phyloP scores from a whole-genome alignment of 2,888 invertebrate genomes.

The Oxyteleia sp. region DNA sequence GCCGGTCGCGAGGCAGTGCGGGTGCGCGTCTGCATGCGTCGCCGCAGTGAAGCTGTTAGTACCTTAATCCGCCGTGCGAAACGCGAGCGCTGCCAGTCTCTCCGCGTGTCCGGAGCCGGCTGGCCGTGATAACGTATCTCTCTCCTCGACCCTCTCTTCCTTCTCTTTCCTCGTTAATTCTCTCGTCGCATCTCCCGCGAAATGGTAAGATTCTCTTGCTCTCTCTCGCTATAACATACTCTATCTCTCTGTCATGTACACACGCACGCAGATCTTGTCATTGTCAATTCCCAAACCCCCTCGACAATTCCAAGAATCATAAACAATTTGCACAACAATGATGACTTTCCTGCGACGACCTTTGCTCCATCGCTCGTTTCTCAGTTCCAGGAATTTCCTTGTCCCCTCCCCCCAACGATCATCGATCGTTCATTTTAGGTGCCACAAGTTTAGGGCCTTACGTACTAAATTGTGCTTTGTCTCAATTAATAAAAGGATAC shows the following conservation, averaged over 20 bases:
- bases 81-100: conserved; percentile 83
- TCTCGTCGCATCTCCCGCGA: conserved; percentile 74
- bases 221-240: background rate
- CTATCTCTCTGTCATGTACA: too few relatives aligned
- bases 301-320: too few relatives aligned
- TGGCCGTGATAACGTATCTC: conserved; percentile 67
- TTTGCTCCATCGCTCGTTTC: too few relatives aligned
- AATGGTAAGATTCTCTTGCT: conserved; percentile 81
- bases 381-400: background rate
- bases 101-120: conserved; percentile 77
- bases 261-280: too few relatives aligned
- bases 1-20: conserved; percentile 76
- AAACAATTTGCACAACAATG: too few relatives aligned
- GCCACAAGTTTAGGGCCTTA: background rate
- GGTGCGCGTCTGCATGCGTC: conserved; percentile 84
- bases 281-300: too few relatives aligned
- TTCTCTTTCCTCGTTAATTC: conserved; percentile 52
- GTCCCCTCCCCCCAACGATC: too few relatives aligned
- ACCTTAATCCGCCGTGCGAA: conserved; percentile 79
- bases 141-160: conserved; percentile 2
- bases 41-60: conserved; percentile 82
- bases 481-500: too few relatives aligned
- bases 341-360: background rate
- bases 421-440: too few relatives aligned
- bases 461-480: too few relatives aligned